Evolutionary conservation across 2,113 vertebrate species (phyloP), one percentile per base, ranked within the genome.

Genomic region (Hystrix cristata): DNA sequence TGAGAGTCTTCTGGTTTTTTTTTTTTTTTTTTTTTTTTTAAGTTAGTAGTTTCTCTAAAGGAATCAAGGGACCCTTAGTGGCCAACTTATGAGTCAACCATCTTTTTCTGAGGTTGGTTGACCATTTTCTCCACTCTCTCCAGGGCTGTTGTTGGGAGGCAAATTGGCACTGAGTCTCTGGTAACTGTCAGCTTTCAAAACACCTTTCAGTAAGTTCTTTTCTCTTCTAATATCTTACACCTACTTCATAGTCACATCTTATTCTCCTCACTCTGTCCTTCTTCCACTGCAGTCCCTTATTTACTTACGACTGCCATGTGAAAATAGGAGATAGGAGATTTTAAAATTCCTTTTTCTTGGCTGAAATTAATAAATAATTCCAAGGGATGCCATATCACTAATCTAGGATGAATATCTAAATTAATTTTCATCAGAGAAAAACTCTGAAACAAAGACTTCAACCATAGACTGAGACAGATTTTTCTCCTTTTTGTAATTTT

Each of bases 301-400:
- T 95, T 87, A n/a, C 13, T 60, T 23, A 9, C 48, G 67, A 27
- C 12, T 72, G 69, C 59, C 82, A 60, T 87, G n/a, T 85, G 57
- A 93, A 97, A 96, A 89, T 60, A 91, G 82, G 90, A 90, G 27
- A 79, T 87, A 80, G 59, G 72, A 81, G 46, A 83, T 84, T 57
- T 83, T 74, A n/a, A 23, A 53, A 79, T 90, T 27, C 34, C 53
- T 81, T 78, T 91, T 89, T 85, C 60, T 95, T 91, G 65, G n/a
- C 59, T 93, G 72, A 91, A 91, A 51, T 95, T 64, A 87, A 86
- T 87, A 34, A 7, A 0, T 69, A 85, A 94, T 91, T 46, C 31
- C 21, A 87, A 90, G 34, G 34, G 27, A 62, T 72, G 8, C 43
- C 69, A 18, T 90, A 79, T 78, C 23, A 53, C 21, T 82, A 69